phyloP scores from a whole-genome alignment of 2,797 vertebrate species.

The Scolopax rusticola region DNA sequence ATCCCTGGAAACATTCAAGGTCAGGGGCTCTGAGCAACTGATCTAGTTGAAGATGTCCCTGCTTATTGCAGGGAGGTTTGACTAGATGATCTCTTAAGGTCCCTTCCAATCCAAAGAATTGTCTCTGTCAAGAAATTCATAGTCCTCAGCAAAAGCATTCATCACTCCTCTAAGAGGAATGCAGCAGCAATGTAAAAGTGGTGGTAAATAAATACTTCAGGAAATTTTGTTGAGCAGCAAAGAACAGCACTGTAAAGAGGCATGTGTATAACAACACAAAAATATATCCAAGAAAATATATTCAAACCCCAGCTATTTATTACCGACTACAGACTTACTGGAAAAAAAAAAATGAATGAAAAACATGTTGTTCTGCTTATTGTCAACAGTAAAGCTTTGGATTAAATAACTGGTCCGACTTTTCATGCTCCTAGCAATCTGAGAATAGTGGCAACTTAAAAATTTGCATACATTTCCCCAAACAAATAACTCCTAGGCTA shows the following conservation, averaged over 20 bases:
- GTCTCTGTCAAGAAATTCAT: background rate
- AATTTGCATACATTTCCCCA: background rate
- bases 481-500: background rate
- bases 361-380: background rate
- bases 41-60: background rate
- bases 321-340: background rate
- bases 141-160: background rate
- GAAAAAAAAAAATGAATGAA: background rate
- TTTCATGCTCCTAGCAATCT: background rate
- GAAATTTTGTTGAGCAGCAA: background rate
- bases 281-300: background rate
- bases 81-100: background rate
- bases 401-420: background rate
- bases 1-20: background rate
- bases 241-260: background rate
- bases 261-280: background rate
- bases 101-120: background rate
- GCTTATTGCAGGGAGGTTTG: no score
- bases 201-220: background rate
- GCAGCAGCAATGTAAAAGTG: background rate
- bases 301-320: background rate
- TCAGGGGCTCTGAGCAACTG: background rate
- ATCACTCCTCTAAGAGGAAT: background rate
- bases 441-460: background rate
- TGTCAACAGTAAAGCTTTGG: background rate